A percentile compares a stretch with the other conserved stretches of the same genome.
phyloP scores from a whole-genome alignment of 2,888 invertebrate species.

The Lumbricus terrestris region DNA sequence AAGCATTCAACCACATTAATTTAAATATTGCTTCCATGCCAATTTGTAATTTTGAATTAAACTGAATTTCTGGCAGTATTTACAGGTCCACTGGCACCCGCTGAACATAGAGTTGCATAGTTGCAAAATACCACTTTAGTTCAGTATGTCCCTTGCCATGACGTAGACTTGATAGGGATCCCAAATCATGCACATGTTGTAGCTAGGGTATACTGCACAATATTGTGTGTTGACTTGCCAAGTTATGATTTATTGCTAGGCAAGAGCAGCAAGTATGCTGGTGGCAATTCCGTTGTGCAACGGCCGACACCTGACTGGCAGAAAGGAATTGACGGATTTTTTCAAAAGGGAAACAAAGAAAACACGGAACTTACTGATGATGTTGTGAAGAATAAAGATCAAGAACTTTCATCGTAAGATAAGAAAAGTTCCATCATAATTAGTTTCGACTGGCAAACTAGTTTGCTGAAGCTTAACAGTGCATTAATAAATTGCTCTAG shows the following conservation, averaged over 20 bases:
- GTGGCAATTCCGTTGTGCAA: slow-evolving; percentile 22
- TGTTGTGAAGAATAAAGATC: slow-evolving; percentile 14
- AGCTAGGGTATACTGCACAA: too few species aligned
- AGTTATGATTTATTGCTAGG: slow-evolving; percentile 9
- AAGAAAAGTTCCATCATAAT: not conserved
- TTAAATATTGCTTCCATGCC: too few species aligned
- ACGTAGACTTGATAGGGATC: too few species aligned
- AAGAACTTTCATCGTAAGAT: slow-evolving; percentile 5
- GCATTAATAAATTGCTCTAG: not conserved
- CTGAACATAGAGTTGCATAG: too few species aligned
- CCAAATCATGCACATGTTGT: too few species aligned
- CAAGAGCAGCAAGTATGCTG: slow-evolving; percentile 18
- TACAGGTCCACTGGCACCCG: too few species aligned
- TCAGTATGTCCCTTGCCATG: too few species aligned
- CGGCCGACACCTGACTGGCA: slow-evolving; percentile 32
- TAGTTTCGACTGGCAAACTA: not conserved
- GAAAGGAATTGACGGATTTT: slow-evolving; percentile 27
- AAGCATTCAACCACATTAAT: too few species aligned
- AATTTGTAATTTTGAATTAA: too few species aligned
- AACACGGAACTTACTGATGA: not conserved
- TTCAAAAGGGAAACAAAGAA: slow-evolving; percentile 5
- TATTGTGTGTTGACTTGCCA: too few species aligned
- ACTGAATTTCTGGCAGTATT: too few species aligned
- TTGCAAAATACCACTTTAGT: too few species aligned
- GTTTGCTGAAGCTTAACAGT: not conserved